Percentiles rank a stretch among this genome's conserved stretches.
Conservation (phyloP, 2,797 vertebrate genomes). For the Naso thynnoides region DNA sequence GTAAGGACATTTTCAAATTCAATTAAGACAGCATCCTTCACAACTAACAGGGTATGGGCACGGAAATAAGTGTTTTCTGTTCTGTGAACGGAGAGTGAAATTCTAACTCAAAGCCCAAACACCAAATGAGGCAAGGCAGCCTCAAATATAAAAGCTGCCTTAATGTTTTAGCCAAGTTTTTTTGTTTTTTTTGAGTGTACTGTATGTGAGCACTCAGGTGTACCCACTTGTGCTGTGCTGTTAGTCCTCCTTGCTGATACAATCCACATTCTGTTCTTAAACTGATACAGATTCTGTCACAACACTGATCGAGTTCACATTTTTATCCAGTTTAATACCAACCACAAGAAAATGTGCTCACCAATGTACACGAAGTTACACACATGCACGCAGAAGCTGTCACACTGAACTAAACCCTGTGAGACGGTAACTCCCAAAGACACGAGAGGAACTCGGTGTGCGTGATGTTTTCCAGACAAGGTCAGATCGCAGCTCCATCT, state of each 20-base stretch:
- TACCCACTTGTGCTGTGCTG: neutral
- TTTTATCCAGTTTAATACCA: conserved; percentile 2
- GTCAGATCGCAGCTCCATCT: conserved; percentile 12
- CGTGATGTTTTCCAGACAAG: conserved; percentile 35
- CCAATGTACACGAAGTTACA: neutral
- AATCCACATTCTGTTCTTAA: conserved; percentile 1
- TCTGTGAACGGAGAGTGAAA: neutral
- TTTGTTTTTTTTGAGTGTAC: neutral
- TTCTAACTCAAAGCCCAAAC: neutral
- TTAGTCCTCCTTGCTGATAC: neutral
- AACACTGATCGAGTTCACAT: neutral
- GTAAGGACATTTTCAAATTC: neutral
- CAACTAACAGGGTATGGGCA: no score
- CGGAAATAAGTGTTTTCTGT: neutral
- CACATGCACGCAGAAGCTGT: conserved; percentile 9
- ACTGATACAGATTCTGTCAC: neutral
- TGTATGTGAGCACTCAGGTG: neutral
- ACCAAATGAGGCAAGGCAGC: neutral
- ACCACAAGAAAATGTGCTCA: conserved; percentile 21
- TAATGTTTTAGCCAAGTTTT: neutral
- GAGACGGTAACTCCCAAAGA: conserved; percentile 44
- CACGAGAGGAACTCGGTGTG: conserved; percentile 26
- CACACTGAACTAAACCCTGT: conserved; percentile 19
- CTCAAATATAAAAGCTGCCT: conserved; percentile 3
- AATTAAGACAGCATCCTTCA: neutral